These are phyloP conservation scores for Microcebus ravelobensis DNA, from an alignment of 2,113 vertebrate species.

Conservation along the genomic window DNA sequence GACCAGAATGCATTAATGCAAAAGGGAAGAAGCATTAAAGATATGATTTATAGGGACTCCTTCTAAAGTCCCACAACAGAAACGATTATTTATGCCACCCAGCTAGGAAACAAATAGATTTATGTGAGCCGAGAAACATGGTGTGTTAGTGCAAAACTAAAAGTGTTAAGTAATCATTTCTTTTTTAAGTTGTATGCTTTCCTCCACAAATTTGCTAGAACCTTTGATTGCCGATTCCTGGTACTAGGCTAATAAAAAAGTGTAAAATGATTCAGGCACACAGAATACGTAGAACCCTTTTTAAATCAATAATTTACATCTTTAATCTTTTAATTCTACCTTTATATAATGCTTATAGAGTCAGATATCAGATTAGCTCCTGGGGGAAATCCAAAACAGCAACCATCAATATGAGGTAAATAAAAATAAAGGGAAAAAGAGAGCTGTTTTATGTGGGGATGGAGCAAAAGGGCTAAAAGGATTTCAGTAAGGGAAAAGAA, in stretches of 20 bases:
- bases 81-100: neutral
- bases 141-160: neutral
- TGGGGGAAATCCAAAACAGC: neutral
- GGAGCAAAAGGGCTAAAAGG: neutral
- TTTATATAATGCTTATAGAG: conserved; percentile 8
- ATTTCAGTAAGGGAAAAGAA: conserved; percentile 9
- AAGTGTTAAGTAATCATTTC: neutral
- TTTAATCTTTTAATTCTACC: conserved; percentile 41
- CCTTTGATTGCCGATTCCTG: neutral
- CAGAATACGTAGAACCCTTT: neutral
- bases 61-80: neutral
- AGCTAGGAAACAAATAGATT: neutral
- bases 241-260: neutral
- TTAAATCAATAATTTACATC: neutral
- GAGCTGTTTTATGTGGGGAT: neutral
- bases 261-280: neutral
- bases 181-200: neutral
- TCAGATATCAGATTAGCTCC: neutral
- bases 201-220: neutral
- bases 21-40: neutral
- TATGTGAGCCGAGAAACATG: neutral
- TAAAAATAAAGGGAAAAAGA: neutral
- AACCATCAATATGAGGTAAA: neutral
- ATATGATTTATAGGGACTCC: neutral
- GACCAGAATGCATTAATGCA: neutral